phyloP scores from a whole-genome alignment of 2,113 vertebrate genomes.

The Menidia beryllina region DNA sequence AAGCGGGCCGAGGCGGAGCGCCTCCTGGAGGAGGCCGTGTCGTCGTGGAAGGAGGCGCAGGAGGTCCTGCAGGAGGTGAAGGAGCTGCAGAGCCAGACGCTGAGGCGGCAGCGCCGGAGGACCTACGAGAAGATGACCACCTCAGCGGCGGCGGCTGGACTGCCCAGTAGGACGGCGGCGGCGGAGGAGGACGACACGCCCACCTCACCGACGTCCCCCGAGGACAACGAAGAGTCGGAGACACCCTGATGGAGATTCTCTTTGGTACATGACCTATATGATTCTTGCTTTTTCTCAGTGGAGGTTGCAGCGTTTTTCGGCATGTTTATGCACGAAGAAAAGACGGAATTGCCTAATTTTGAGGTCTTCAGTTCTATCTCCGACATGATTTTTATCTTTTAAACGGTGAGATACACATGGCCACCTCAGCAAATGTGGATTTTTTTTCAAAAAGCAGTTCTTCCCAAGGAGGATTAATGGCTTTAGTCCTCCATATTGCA shows the following conservation, averaged over 20 bases:
- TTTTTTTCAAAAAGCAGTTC: constrained; percentile 30
- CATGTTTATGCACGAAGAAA: constrained; percentile 8
- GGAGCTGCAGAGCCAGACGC: constrained; percentile 88
- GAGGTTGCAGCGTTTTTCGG: not conserved
- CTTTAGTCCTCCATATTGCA: constrained; percentile 38
- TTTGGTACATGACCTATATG: not conserved
- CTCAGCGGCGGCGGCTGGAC: accelerated
- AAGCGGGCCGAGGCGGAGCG: constrained; percentile 88
- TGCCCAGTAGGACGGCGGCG: not conserved
- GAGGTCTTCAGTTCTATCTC: constrained; percentile 13
- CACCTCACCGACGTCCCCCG: constrained; percentile 35
- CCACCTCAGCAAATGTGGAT: constrained; percentile 29
- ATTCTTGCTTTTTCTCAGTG: not conserved
- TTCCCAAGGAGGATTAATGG: constrained; percentile 31
- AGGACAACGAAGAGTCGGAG: constrained; percentile 80
- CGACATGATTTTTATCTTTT: constrained; percentile 14
- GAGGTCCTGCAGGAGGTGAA: constrained; percentile 92
- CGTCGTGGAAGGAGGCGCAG: constrained; percentile 92
- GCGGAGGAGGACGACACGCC: constrained; percentile 40
- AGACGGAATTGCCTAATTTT: constrained; percentile 5
- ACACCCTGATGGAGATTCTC: constrained; percentile 57
- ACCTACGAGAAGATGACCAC: constrained; percentile 78
- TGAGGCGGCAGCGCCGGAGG: constrained; percentile 85
- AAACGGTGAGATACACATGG: not conserved
- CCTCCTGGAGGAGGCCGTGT: constrained; percentile 91